These are phyloP conservation scores for Listrodromus nycthemerus DNA, from an alignment of 2,888 invertebrate genomes.

Conservation along the genomic window DNA sequence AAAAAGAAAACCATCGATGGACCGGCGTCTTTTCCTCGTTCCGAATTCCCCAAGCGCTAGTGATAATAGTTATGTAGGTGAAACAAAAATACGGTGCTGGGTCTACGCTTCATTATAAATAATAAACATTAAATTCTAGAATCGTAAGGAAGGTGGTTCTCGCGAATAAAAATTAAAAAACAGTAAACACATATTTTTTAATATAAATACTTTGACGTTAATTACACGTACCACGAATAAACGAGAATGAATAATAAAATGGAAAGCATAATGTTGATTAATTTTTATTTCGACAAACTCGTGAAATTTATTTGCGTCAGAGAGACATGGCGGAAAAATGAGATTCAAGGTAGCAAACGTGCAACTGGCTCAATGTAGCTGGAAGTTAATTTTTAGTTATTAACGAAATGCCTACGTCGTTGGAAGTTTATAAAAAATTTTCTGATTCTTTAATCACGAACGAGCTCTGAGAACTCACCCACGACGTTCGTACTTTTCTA, in stretches of 20 bases:
- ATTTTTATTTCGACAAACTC: neutral
- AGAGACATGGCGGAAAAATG: neutral
- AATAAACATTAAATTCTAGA: conserved; percentile 48
- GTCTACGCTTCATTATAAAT: conserved; percentile 74
- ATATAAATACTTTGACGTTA: conserved; percentile 11
- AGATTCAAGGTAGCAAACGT: conserved; percentile 14
- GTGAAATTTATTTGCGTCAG: neutral
- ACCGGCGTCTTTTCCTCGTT: conserved; percentile 29
- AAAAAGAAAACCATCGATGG: conserved; percentile 46
- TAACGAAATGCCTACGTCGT: neutral
- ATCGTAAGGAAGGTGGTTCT: conserved; percentile 28
- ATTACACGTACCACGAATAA: conserved; percentile 36
- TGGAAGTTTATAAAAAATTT: conserved; percentile 25
- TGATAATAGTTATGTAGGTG: conserved; percentile 76
- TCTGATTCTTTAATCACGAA: conserved; percentile 30
- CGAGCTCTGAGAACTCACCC: neutral
- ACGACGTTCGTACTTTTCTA: neutral
- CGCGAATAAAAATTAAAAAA: neutral
- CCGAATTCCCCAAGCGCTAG: conserved; percentile 70
- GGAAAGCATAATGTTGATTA: neutral
- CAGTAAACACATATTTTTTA: conserved; percentile 22
- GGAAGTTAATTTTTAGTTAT: conserved; percentile 4
- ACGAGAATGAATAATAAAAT: neutral
- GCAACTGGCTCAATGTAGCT: conserved; percentile 41
- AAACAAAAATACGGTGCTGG: conserved; percentile 77